Conservation (phyloP, 2,797 vertebrate species). For the Premnoplex brunnescens region DNA sequence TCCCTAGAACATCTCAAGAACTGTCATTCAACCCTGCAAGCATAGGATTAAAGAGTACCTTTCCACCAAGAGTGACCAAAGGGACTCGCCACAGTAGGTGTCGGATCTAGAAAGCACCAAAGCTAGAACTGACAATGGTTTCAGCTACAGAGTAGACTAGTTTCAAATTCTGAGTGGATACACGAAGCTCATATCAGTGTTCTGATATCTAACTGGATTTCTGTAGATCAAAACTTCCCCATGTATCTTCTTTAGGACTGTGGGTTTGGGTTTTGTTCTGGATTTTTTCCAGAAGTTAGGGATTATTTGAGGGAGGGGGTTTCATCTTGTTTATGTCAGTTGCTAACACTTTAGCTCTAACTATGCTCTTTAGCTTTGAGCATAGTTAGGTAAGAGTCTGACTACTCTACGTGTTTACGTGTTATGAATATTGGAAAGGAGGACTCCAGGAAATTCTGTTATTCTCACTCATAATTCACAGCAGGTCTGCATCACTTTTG, state of each 20-base stretch:
- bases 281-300: neutral
- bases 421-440: neutral
- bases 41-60: neutral
- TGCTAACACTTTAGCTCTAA: neutral
- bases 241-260: neutral
- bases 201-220: neutral
- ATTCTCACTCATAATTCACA: neutral
- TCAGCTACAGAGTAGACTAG: neutral
- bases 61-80: neutral
- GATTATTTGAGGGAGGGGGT: neutral
- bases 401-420: neutral
- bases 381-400: neutral
- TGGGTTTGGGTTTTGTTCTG: rapidly evolving
- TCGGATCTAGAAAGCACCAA: neutral
- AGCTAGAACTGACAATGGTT: neutral
- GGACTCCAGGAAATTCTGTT: neutral
- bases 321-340: neutral
- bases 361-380: neutral
- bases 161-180: neutral
- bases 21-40: neutral
- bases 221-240: neutral
- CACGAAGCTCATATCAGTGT: neutral
- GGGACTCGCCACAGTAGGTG: rapidly evolving
- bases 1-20: neutral
- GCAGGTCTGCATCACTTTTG: neutral